phyloP scores from a whole-genome alignment of 1,140 invertebrate species.

The Gryllus bimaculatus region DNA sequence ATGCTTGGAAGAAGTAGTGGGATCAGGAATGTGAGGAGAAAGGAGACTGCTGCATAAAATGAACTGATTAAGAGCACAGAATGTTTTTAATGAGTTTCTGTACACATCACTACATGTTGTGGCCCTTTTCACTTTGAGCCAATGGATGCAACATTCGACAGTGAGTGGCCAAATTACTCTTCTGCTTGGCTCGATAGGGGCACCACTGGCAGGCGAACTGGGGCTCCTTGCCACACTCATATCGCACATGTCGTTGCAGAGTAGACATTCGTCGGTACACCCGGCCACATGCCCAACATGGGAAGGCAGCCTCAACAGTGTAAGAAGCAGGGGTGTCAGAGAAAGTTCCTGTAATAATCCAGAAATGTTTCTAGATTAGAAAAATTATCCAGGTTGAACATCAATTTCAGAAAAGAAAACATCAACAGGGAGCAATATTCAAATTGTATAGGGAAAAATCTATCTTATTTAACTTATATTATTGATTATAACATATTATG shows the following conservation, averaged over 20 bases:
- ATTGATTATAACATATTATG: too few relatives aligned
- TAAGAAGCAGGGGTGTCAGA: too few relatives aligned
- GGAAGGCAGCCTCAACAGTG: constrained; percentile 24
- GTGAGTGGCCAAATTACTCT: constrained; percentile 18
- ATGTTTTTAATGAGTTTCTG: too few relatives aligned
- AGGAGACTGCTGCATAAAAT: not conserved
- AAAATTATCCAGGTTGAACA: too few relatives aligned
- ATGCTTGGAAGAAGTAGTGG: not conserved
- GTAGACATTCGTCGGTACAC: constrained; percentile 33
- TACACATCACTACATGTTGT: too few relatives aligned
- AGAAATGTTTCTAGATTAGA: too few relatives aligned
- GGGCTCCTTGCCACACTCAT: constrained; percentile 41
- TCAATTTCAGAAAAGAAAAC: too few relatives aligned
- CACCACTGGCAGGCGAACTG: constrained; percentile 40
- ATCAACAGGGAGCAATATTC: too few relatives aligned
- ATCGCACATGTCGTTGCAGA: constrained; percentile 39
- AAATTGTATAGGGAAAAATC: too few relatives aligned
- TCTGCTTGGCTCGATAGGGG: constrained; percentile 20
- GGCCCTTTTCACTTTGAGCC: not conserved
- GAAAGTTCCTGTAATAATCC: too few relatives aligned
- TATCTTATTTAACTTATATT: too few relatives aligned
- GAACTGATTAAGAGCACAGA: too few relatives aligned
- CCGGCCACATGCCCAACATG: constrained; percentile 39
- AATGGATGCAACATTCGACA: constrained; percentile 17
- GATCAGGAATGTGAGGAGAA: not conserved